Percentiles rank a stretch among this genome's conserved stretches.
Conservation (phyloP, 2,113 vertebrate species). For the Capreolus pygargus region DNA sequence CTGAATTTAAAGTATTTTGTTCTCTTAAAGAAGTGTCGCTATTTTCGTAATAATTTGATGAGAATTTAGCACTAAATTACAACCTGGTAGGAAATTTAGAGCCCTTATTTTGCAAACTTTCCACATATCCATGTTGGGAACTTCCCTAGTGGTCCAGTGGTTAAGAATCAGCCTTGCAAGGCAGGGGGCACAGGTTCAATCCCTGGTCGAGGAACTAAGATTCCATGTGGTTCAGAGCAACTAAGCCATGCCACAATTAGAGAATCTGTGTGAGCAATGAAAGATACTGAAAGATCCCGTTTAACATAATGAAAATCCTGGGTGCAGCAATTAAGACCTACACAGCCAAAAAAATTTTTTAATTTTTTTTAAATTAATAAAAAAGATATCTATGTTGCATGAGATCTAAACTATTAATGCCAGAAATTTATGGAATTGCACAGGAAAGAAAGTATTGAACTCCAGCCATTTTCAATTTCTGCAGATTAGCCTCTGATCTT, state of each 20-base stretch:
- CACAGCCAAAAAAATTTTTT: neutral
- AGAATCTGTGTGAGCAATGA: neutral
- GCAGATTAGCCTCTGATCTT: neutral
- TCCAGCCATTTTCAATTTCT: neutral
- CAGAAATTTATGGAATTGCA: neutral
- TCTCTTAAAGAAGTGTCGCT: neutral
- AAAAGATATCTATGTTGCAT: neutral
- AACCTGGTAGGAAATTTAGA: neutral
- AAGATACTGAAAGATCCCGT: neutral
- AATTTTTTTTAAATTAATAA: neutral
- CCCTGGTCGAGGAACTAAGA: neutral
- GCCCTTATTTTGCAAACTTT: neutral
- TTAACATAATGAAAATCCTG: neutral
- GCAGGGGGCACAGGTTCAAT: neutral
- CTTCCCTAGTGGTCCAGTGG: neutral
- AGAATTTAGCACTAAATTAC: neutral
- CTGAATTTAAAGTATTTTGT: neutral
- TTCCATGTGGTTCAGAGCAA: neutral
- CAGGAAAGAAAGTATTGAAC: neutral
- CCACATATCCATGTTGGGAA: neutral
- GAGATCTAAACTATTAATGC: neutral
- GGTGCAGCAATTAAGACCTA: neutral
- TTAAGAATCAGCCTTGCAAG: neutral
- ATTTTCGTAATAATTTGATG: neutral
- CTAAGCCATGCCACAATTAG: neutral